A percentile compares a stretch with the other conserved stretches of the same genome.
phyloP scores from a whole-genome alignment of 2,797 vertebrate genomes.

The Cyclopterus lumpus region DNA sequence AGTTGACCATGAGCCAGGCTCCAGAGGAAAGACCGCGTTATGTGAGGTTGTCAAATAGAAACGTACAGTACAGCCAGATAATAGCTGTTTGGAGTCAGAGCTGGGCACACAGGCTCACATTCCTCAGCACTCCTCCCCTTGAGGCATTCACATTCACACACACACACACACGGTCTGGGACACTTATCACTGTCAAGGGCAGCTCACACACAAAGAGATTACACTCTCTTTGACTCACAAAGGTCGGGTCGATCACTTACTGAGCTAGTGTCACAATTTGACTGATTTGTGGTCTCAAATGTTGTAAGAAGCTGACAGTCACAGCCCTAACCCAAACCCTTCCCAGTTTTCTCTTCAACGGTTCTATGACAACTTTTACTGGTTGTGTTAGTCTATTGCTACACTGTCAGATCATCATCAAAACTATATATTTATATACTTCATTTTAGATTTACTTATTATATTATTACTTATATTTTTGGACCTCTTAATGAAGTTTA shows the following conservation, averaged over 20 bases:
- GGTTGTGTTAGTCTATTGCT: background rate
- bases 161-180: conserved; percentile 18
- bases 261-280: background rate
- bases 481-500: background rate
- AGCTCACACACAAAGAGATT: conserved; percentile 46
- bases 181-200: conserved; percentile 61
- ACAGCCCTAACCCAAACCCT: background rate
- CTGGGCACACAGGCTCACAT: conserved; percentile 53
- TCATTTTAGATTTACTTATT: background rate
- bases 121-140: conserved; percentile 64
- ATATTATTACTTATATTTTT: too few relatives aligned
- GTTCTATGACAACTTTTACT: background rate
- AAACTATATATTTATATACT: background rate
- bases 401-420: background rate
- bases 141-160: conserved; percentile 35
- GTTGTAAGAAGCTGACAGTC: background rate
- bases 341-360: background rate
- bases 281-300: background rate
- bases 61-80: background rate
- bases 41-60: background rate
- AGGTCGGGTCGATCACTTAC: conserved; percentile 41
- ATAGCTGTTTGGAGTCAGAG: background rate
- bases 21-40: background rate
- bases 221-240: conserved; percentile 50
- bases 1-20: conserved; percentile 22